These are phyloP conservation scores for Hoplodrina blanda DNA, from an alignment of 2,888 invertebrate species.

Conservation along the genomic window DNA sequence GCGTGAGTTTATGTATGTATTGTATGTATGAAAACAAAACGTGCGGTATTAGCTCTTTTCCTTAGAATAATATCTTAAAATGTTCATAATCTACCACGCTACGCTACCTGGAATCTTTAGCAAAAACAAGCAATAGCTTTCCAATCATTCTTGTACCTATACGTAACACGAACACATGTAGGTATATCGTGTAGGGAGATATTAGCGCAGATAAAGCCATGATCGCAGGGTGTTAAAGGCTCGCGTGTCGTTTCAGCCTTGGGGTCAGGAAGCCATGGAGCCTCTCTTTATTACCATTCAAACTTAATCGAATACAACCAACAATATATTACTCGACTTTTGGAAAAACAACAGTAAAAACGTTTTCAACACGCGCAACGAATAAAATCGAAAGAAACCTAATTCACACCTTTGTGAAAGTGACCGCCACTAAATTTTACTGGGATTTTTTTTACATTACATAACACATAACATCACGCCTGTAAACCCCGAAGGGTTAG, in stretches of 20 bases:
- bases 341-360: constrained; percentile 66
- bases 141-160: constrained; percentile 30
- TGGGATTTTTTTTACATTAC: background rate
- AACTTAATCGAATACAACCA: constrained; percentile 82
- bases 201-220: constrained; percentile 78
- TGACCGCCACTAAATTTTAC: constrained; percentile 8
- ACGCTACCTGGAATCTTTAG: constrained; percentile 2
- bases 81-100: background rate
- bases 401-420: constrained; percentile 9
- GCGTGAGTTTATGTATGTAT: no score
- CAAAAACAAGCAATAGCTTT: constrained; percentile 41
- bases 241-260: constrained; percentile 84
- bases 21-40: background rate
- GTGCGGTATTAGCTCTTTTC: background rate
- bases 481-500: no score
- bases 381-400: constrained; percentile 50
- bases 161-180: constrained; percentile 47
- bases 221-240: constrained; percentile 71
- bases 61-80: background rate
- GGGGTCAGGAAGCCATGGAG: constrained; percentile 65
- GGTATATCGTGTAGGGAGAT: constrained; percentile 68
- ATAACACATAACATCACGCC: background rate
- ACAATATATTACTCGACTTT: constrained; percentile 72
- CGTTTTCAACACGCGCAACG: constrained; percentile 59
- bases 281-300: constrained; percentile 81